A percentile compares a stretch with the other conserved stretches of the same genome.
Conservation (phyloP, 2,888 invertebrate genomes). For the Drosophila mimetica region DNA sequence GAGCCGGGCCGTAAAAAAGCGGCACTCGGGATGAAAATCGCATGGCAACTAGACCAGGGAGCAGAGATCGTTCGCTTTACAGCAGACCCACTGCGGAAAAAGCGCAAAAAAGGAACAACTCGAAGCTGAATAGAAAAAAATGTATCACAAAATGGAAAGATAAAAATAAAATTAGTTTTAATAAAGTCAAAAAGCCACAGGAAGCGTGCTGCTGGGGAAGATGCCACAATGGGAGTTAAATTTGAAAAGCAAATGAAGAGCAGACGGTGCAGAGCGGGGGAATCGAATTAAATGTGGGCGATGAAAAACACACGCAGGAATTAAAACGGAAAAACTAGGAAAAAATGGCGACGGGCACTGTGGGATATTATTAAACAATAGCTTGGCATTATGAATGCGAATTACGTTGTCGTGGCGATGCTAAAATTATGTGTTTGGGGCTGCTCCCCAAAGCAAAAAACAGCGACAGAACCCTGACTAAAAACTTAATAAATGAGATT, state of each 20-base stretch:
- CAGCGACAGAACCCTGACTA: not conserved
- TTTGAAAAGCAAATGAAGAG: slow-evolving; percentile 61
- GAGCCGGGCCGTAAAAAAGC: slow-evolving; percentile 51
- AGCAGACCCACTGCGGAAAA: not conserved
- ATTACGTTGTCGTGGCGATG: slow-evolving; percentile 21
- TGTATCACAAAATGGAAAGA: slow-evolving; percentile 52
- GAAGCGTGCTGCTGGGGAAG: slow-evolving; percentile 24
- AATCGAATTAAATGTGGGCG: slow-evolving; percentile 46
- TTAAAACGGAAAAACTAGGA: slow-evolving; percentile 20
- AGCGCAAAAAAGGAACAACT: slow-evolving; percentile 16
- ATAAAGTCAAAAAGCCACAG: slow-evolving; percentile 73
- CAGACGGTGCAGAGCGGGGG: slow-evolving; percentile 15
- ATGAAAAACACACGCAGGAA: slow-evolving; percentile 28
- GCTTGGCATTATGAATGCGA: slow-evolving; percentile 30
- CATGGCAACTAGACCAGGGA: slow-evolving; percentile 59
- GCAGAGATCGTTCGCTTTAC: slow-evolving; percentile 12
- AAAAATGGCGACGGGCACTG: not conserved
- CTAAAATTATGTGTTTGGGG: not conserved
- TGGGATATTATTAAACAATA: slow-evolving; percentile 36
- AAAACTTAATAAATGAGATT: slow-evolving; percentile 1
- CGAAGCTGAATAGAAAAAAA: slow-evolving; percentile 26
- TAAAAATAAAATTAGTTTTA: slow-evolving; percentile 68
- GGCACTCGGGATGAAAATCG: slow-evolving; percentile 34
- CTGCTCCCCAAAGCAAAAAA: slow-evolving; percentile 8
- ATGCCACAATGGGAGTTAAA: slow-evolving; percentile 49